Conservation (phyloP, 2,113 vertebrate species). For the Pterophyllum scalare region DNA sequence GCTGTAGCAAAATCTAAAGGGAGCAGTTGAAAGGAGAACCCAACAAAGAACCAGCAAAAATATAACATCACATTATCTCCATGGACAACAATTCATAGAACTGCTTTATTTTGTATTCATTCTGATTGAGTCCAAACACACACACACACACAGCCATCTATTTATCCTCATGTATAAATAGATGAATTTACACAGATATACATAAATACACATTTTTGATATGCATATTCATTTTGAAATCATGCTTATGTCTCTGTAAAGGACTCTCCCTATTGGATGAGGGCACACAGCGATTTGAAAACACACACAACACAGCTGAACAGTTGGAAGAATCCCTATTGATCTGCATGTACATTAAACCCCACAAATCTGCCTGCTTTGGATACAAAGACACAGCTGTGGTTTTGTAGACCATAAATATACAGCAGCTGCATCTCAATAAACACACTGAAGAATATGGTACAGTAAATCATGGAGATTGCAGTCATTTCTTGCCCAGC, state of each 20-base stretch:
- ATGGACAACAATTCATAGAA: constrained; percentile 76
- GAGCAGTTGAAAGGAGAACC: neutral
- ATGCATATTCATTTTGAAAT: constrained; percentile 80
- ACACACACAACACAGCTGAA: constrained; percentile 78
- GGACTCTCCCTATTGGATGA: constrained; percentile 74
- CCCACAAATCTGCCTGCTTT: constrained; percentile 61
- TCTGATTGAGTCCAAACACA: constrained; percentile 78
- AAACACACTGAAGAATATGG: constrained; percentile 70
- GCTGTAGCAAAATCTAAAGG: neutral
- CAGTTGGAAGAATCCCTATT: constrained; percentile 74
- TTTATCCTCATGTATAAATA: constrained; percentile 80
- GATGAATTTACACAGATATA: constrained; percentile 82
- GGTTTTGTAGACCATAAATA: constrained; percentile 70
- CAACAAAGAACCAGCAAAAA: neutral
- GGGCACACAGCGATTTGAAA: constrained; percentile 77
- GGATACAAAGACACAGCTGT: constrained; percentile 72
- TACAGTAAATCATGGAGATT: constrained; percentile 73
- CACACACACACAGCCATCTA: constrained; percentile 78
- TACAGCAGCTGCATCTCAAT: constrained; percentile 70
- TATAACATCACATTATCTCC: constrained; percentile 19
- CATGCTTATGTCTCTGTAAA: constrained; percentile 80
- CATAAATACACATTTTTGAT: constrained; percentile 82
- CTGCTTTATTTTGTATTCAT: constrained; percentile 80
- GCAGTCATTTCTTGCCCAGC: constrained; percentile 73
- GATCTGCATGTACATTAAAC: constrained; percentile 75